A percentile compares a stretch with the other conserved stretches of the same genome.
Evolutionary conservation across 1,140 invertebrate species (phyloP).

Genomic region (Drosophila virilis): DNA sequence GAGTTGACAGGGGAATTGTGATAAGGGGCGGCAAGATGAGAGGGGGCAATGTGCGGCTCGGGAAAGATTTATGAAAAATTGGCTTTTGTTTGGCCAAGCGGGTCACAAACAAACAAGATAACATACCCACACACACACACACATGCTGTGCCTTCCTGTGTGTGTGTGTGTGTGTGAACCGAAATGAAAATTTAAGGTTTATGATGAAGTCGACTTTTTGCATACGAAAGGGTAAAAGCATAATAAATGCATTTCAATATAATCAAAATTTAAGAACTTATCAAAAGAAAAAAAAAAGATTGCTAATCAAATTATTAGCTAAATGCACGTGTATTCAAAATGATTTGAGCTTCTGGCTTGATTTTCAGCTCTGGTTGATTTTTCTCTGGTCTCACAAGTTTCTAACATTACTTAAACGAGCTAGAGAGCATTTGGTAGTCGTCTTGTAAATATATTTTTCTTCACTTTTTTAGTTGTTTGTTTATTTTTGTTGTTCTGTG

Average conservation of each 20-base stretch:
- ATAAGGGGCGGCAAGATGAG: slow-evolving; percentile 25
- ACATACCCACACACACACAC: slow-evolving; percentile 37
- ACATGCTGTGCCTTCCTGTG: not conserved
- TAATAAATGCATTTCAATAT: slow-evolving; percentile 17
- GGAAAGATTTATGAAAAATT: slow-evolving; percentile 79
- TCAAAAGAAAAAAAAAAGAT: not conserved
- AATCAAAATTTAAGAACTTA: not conserved
- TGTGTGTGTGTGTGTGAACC: too few species aligned
- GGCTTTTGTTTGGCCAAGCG: slow-evolving; percentile 76
- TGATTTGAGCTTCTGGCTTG: too few species aligned
- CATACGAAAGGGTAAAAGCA: not conserved
- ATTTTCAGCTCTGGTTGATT: too few species aligned
- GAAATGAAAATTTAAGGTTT: slow-evolving; percentile 77
- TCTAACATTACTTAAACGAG: too few species aligned
- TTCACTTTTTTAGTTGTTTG: not conserved
- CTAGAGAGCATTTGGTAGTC: slow-evolving; percentile 3
- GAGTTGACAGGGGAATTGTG: slow-evolving; percentile 23
- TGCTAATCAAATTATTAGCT: not conserved
- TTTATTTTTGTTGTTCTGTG: slow-evolving; percentile 11
- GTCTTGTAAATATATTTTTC: not conserved
- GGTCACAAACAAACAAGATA: slow-evolving; percentile 69
- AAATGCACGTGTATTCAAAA: too few species aligned
- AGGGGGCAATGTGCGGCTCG: slow-evolving; percentile 2
- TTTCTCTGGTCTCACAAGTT: too few species aligned
- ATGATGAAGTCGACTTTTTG: slow-evolving; percentile 56